Evolutionary conservation across 2,797 vertebrate genomes (phyloP).

Genomic region (Lutjanus argentimaculatus): DNA sequence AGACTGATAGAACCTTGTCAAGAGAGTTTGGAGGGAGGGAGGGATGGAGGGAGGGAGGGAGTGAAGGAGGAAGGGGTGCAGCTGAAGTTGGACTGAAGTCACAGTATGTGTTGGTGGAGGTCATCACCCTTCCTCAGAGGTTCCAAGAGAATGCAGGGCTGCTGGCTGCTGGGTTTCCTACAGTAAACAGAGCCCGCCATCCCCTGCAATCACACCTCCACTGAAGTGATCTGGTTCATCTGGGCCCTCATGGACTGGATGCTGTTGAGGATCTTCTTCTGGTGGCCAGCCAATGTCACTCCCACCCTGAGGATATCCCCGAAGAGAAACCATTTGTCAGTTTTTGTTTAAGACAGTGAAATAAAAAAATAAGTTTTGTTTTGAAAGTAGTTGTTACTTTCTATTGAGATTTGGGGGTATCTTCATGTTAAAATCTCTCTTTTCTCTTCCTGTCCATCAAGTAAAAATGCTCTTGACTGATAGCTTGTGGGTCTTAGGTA

Average conservation of each 20-base stretch:
- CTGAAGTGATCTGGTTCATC: slow-evolving; percentile 98
- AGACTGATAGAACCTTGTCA: slow-evolving; percentile 29
- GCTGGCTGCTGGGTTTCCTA: slow-evolving; percentile 33
- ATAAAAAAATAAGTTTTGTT: background rate
- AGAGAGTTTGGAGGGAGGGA: slow-evolving; percentile 21
- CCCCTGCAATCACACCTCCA: slow-evolving; percentile 91
- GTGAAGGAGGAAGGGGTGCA: background rate
- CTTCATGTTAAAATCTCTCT: background rate
- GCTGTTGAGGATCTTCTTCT: slow-evolving; percentile 99
- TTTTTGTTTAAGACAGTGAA: background rate
- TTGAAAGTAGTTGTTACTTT: background rate
- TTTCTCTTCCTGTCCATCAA: background rate
- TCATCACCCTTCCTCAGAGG: slow-evolving; percentile 30
- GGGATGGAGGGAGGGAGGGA: background rate
- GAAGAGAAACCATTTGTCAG: slow-evolving; percentile 36
- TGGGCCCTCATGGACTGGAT: slow-evolving; percentile 98
- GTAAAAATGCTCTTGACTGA: background rate
- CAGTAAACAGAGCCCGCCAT: slow-evolving; percentile 24
- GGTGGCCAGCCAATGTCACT: slow-evolving; percentile 95
- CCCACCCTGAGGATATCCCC: slow-evolving; percentile 96
- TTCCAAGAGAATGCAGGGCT: slow-evolving; percentile 24
- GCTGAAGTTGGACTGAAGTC: slow-evolving; percentile 29
- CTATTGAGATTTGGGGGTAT: too few relatives aligned
- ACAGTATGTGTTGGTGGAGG: slow-evolving; percentile 51
- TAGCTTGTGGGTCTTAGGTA: background rate